Base-by-base conservation (phyloP, 1,140 invertebrate species). In the Plodia interpunctella region DNA sequence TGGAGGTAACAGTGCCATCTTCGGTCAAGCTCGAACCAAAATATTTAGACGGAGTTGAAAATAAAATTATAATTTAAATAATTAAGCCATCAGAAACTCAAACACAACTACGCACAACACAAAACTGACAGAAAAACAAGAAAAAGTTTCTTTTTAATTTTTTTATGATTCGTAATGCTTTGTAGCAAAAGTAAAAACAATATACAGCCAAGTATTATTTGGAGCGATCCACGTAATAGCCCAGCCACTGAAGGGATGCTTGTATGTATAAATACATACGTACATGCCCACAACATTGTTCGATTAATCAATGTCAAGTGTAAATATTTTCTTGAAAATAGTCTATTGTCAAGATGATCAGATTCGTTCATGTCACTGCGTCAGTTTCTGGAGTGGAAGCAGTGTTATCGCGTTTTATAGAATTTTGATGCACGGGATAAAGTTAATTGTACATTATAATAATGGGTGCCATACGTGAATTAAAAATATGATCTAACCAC, bases 41-140 rank as follows among this genome's bases (percentile, higher is more conserved):
- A 86, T 80, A 77, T 74, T 74, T 70, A 63, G 66, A 72, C 65
- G 74, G 70, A 83, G 80, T 80, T 74, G 68, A 72, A 82, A 88
- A 78, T 79, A 84, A 88, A 87, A 79, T 74, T 76, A 77, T 80
- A 82, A 82, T 66, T 67, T 86, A 89, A 83, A 83, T 81, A 87
- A 87, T 87, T 75, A 89, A 87, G 84, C 84, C 87, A 87, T 87
- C 70, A 86, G 83, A 85, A 87, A 87, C 80, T 68, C 63, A 89
- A 87, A 73, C 73, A 78, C 81, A 87, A 89, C 83, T 87, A 89
- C 84, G 87, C 83, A 87, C 87, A 89, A 89, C 87, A 89, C 87
- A 89, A 89, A 89, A 89, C 87, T 89, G 84, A 87, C 84, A 79
- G 62, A 66, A 81, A 83, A 84, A 85, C 78, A 86, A 81, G 78